These are phyloP conservation scores for Mobula hypostoma DNA, from an alignment of 2,113 vertebrate genomes.

Conservation along the genomic window DNA sequence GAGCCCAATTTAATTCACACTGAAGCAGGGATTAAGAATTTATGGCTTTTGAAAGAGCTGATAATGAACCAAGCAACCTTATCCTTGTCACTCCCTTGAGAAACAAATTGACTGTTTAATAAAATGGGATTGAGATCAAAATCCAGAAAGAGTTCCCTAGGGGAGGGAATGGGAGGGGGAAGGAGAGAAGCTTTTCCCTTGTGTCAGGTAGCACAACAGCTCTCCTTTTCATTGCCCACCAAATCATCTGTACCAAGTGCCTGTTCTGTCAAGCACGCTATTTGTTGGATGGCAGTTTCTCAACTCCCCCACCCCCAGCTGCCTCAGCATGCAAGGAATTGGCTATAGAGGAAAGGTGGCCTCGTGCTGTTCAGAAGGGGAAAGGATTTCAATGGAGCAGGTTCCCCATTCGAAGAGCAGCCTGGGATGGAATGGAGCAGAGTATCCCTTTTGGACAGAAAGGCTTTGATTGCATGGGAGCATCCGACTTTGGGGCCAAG, in stretches of 20 bases:
- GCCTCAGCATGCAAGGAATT: too few relatives aligned
- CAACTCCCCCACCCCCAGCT: too few relatives aligned
- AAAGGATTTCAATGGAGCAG: background rate
- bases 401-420: background rate
- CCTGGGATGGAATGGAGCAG: background rate
- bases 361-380: background rate
- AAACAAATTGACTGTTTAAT: conserved; percentile 39
- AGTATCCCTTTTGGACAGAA: background rate
- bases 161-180: background rate
- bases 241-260: conserved; percentile 2
- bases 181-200: background rate
- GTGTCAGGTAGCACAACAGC: conserved; percentile 19
- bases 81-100: conserved; percentile 42
- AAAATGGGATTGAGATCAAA: conserved; percentile 32
- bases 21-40: conserved; percentile 71
- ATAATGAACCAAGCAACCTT: conserved; percentile 40
- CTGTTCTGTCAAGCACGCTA: background rate
- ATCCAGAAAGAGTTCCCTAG: conserved; percentile 12
- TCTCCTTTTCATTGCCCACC: conserved; percentile 2
- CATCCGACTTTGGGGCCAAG: background rate
- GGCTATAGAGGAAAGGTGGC: too few relatives aligned
- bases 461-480: background rate
- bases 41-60: conserved; percentile 57
- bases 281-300: background rate
- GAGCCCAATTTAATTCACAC: conserved; percentile 80